Conservation (phyloP, 2,797 vertebrate species). For the Vireo griseus region DNA sequence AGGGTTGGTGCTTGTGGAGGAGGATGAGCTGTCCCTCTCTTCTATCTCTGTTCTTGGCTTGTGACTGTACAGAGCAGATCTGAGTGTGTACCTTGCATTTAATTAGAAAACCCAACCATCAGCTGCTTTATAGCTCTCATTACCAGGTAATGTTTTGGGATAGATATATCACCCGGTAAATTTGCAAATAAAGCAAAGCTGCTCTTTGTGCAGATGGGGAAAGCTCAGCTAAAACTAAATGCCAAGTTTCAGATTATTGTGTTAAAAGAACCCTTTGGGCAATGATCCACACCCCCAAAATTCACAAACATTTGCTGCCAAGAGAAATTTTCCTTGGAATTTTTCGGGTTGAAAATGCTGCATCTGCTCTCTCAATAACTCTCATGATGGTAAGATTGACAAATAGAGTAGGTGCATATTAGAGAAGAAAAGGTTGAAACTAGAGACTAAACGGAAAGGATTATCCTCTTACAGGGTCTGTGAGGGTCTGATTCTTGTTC, state of each 20-base stretch:
- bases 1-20: neutral
- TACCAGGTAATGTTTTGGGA: neutral
- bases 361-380: neutral
- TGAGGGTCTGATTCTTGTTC: neutral
- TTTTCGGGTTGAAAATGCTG: neutral
- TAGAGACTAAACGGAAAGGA: neutral
- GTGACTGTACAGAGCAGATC: neutral
- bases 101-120: neutral
- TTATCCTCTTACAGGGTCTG: neutral
- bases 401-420: neutral
- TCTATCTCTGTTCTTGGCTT: neutral
- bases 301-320: neutral
- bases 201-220: neutral
- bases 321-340: neutral
- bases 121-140: neutral
- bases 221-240: neutral
- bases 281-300: neutral
- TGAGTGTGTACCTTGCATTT: neutral
- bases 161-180: neutral
- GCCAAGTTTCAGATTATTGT: neutral
- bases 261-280: neutral
- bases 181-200: neutral
- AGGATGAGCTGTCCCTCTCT: neutral
- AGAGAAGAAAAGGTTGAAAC: neutral
- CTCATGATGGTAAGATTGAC: fast-evolving